Conservation (phyloP, 2,113 vertebrate species). For the Platysteira castanea region DNA sequence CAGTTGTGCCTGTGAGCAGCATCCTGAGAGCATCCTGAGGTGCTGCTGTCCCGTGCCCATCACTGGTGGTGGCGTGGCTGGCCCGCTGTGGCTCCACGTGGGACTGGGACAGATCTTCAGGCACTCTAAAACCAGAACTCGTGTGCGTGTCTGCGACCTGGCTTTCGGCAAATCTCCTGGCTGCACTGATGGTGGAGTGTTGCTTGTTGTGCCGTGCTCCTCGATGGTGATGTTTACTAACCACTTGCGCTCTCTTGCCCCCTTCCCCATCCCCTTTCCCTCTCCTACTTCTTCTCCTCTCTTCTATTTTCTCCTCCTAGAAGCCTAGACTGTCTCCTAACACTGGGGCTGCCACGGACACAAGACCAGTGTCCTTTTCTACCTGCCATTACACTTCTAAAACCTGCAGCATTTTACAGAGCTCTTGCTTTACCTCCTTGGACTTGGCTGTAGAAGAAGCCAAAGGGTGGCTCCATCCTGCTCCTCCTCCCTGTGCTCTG, state of each 20-base stretch:
- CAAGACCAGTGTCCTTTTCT: slow-evolving; percentile 74
- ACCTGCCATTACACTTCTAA: slow-evolving; percentile 74
- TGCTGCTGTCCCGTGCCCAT: not conserved
- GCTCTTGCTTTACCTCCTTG: slow-evolving; percentile 74
- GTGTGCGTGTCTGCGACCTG: not conserved
- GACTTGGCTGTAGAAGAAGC: slow-evolving; percentile 72
- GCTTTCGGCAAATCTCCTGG: slow-evolving; percentile 32
- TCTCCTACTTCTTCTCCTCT: slow-evolving; percentile 24
- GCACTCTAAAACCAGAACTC: not conserved
- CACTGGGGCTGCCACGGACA: slow-evolving; percentile 72
- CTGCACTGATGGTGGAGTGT: not conserved
- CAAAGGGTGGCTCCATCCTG: slow-evolving; percentile 59
- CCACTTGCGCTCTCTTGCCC: slow-evolving; percentile 74
- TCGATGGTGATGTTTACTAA: slow-evolving; percentile 77
- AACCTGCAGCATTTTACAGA: slow-evolving; percentile 72
- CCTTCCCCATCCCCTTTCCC: slow-evolving; percentile 58
- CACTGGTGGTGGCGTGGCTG: fast-evolving
- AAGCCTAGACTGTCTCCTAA: slow-evolving; percentile 77
- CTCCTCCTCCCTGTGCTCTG: slow-evolving; percentile 61
- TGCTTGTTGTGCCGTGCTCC: slow-evolving; percentile 50
- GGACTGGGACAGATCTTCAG: not conserved
- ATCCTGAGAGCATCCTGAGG: not conserved
- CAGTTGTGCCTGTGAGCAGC: not conserved
- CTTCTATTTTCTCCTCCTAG: slow-evolving; percentile 79
- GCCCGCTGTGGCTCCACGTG: no score